These are phyloP conservation scores for Drosophila lacteicornis DNA, from an alignment of 1,140 invertebrate genomes.

Conservation along the genomic window DNA sequence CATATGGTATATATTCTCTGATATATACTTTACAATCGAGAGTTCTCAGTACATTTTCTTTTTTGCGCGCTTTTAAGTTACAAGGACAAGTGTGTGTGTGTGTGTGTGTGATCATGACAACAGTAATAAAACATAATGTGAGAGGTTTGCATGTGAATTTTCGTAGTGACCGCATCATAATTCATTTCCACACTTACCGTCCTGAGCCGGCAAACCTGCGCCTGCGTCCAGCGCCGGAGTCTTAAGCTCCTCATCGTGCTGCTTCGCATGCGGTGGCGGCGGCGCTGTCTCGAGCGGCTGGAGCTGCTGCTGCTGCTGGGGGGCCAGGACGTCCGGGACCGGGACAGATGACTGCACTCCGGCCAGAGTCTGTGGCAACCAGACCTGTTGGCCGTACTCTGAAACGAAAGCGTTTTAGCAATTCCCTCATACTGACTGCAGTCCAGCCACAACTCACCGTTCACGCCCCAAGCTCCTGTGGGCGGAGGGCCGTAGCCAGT, in stretches of 20 bases:
- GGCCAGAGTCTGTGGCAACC: conserved; percentile 57
- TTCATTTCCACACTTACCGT: conserved; percentile 79
- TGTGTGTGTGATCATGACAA: conserved; percentile 66
- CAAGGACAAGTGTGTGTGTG: conserved; percentile 49
- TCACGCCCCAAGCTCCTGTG: conserved; percentile 63
- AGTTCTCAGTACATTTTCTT: conserved; percentile 25
- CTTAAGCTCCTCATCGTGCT: conserved; percentile 49
- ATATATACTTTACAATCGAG: conserved; percentile 34
- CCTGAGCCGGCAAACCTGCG: conserved; percentile 72
- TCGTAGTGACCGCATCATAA: conserved; percentile 52
- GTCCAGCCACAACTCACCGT: conserved; percentile 50
- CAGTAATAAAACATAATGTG: conserved; percentile 81
- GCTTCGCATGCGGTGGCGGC: conserved; percentile 2
- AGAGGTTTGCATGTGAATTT: conserved; percentile 81
- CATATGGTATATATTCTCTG: conserved; percentile 29
- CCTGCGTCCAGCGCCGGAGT: conserved; percentile 53
- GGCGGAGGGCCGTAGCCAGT: conserved; percentile 61
- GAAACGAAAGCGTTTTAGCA: background rate
- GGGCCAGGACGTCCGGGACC: conserved; percentile 34
- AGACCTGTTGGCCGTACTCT: conserved; percentile 75
- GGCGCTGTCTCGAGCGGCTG: conserved; percentile 13
- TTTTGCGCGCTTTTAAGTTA: conserved; percentile 43
- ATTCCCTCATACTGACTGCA: no score
- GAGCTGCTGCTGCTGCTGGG: conserved; percentile 28
- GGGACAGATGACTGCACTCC: conserved; percentile 34